Conservation (phyloP, 1,140 invertebrate species). For the Drosophila sulfurigaster region DNA sequence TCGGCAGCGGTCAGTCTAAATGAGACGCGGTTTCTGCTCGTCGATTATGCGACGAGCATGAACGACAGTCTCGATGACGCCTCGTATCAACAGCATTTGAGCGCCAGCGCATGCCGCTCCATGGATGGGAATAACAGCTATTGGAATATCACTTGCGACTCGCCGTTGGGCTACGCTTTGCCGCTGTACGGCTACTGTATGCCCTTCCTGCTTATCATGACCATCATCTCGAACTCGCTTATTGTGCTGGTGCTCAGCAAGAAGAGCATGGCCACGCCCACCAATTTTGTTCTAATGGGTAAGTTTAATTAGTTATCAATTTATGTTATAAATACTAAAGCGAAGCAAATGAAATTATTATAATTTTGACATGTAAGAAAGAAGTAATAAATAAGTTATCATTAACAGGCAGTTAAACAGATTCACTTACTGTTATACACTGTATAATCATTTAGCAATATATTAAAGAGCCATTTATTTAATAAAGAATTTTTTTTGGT, state of each 20-base stretch:
- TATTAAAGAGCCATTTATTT: no score
- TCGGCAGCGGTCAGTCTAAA: slow-evolving; percentile 30
- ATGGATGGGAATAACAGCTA: slow-evolving; percentile 60
- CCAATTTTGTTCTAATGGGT: slow-evolving; percentile 93
- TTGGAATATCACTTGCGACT: slow-evolving; percentile 82
- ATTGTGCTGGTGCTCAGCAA: slow-evolving; percentile 93
- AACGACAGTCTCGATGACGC: slow-evolving; percentile 62
- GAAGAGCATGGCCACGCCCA: slow-evolving; percentile 92
- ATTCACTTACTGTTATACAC: no score
- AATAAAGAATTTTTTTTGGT: no score
- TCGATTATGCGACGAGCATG: slow-evolving; percentile 52
- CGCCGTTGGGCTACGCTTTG: slow-evolving; percentile 66
- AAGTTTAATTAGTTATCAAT: slow-evolving; percentile 43
- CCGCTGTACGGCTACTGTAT: slow-evolving; percentile 82
- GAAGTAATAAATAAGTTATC: no score
- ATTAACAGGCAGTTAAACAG: no score
- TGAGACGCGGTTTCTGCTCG: slow-evolving; percentile 53
- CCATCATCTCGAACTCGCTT: slow-evolving; percentile 95
- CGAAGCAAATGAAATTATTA: no score
- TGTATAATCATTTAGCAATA: no score
- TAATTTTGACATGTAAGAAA: no score
- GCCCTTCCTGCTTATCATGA: slow-evolving; percentile 93
- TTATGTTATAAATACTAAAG: no score
- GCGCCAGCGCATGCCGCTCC: slow-evolving; percentile 40
- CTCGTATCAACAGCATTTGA: slow-evolving; percentile 56